Percentiles rank a stretch among this genome's conserved stretches.
Conservation (phyloP, 2,797 vertebrate genomes). For the Rachycentron canadum region DNA sequence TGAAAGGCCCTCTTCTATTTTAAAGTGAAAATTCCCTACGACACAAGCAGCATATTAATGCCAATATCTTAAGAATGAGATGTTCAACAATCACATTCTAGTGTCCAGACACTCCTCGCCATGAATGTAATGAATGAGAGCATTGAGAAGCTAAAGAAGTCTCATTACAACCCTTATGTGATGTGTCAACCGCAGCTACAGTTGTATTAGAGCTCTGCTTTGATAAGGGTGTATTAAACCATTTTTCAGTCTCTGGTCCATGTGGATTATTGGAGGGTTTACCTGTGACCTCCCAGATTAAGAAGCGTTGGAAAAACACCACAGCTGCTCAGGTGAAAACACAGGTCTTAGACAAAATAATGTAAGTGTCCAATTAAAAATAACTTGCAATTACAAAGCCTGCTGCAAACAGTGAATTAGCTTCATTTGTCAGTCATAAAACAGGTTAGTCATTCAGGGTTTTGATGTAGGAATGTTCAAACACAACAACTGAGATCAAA, state of each 20-base stretch:
- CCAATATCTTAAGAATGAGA: background rate
- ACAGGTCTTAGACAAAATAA: constrained; percentile 8
- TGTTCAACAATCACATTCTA: background rate
- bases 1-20: background rate
- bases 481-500: background rate
- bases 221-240: constrained; percentile 26
- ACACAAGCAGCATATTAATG: background rate
- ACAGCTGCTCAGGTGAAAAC: constrained; percentile 27
- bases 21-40: background rate
- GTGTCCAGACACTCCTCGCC: background rate
- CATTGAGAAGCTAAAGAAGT: constrained; percentile 1
- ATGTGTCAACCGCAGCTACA: background rate
- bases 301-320: background rate
- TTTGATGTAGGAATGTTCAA: background rate
- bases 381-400: background rate
- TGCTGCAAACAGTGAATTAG: background rate
- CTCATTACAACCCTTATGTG: constrained; percentile 2
- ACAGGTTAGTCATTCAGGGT: background rate
- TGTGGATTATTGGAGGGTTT: constrained; percentile 26
- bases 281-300: constrained; percentile 14
- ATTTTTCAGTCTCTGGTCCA: constrained; percentile 14
- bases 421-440: background rate
- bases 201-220: constrained; percentile 7
- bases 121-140: constrained; percentile 18
- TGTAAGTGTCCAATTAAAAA: background rate